phyloP scores from a whole-genome alignment of 2,888 invertebrate species.

The Dichetophora obliterata region DNA sequence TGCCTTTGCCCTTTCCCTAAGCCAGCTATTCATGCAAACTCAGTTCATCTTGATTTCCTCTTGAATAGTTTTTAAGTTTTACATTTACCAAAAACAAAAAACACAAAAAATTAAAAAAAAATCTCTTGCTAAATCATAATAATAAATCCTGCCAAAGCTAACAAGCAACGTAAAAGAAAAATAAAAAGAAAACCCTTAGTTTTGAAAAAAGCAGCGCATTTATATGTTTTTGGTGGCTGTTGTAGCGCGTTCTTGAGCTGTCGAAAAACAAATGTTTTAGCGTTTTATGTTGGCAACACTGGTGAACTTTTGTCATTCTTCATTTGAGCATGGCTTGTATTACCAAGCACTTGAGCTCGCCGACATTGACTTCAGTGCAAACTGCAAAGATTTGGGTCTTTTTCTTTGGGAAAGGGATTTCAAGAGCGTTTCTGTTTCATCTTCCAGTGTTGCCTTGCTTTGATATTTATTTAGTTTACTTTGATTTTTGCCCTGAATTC shows the following conservation, averaged over 20 bases:
- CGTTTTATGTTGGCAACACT: slow-evolving; percentile 6
- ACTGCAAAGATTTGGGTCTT: neutral
- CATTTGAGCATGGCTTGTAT: slow-evolving; percentile 16
- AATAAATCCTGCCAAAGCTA: slow-evolving; percentile 21
- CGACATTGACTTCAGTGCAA: neutral
- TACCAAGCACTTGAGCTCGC: neutral
- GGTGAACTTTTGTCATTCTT: slow-evolving; percentile 31
- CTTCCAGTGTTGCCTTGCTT: neutral
- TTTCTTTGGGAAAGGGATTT: neutral
- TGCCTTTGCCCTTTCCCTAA: neutral
- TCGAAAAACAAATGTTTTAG: slow-evolving; percentile 14
- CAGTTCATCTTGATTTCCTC: slow-evolving; percentile 3
- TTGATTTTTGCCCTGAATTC: neutral
- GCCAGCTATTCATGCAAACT: neutral
- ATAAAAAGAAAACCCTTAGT: neutral
- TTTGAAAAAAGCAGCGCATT: neutral
- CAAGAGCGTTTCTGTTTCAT: neutral
- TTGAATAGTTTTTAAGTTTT: slow-evolving; percentile 16
- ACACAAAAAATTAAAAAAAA: too few species aligned
- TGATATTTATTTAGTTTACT: slow-evolving; percentile 5
- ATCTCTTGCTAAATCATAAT: neutral
- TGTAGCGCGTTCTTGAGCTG: neutral
- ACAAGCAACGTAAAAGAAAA: neutral
- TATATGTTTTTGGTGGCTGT: neutral
- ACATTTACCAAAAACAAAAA: slow-evolving; percentile 1